Base-by-base conservation (phyloP, 2,888 invertebrate species). In the Drosophila kanekoi region DNA sequence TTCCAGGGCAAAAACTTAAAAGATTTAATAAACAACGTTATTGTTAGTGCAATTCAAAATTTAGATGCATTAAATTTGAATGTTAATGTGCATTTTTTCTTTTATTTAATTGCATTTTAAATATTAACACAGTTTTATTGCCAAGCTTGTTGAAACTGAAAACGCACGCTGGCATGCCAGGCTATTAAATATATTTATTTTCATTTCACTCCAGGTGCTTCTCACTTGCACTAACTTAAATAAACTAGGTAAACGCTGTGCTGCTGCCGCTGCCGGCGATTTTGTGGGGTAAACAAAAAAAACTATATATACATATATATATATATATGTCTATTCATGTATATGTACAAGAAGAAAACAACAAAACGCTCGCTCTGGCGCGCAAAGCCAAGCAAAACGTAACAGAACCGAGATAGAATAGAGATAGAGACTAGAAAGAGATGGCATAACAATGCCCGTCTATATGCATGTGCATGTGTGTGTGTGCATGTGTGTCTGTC, bases 321-420 rank as follows among this genome's bases (percentile, higher is more conserved):
- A 49, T 41, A 44, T 44, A 13, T 52, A 35, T 43, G 28, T 14
- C 43, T 71, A 40, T 32, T 18, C 3, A 45, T 49, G n/a, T n/a
- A 59, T 28, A 52, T 53, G 43, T 18, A 37, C 35, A 20, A 47
- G 51, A 57, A 41, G 44, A 52, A 57, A 57, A 64, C 35, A 16
- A 59, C n/a, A 72, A 69, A 72, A 58, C 54, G 74, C 61, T 77
- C 61, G 67, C 56, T 70, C 64, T 74, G 67, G 61, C 53, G 60
- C 53, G 63, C 81, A 81, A 78, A 76, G 61, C 66, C 68, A 82
- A 79, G 70, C 77, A 73, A 79, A 81, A 73, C 77, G 67, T 78
- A 81, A 79, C 47, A 51, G 43, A 77, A 57, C 20, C 51, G 32
- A 70, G 28, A 60, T 47, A 63, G 32, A 53, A 16, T 10, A 23